Evolutionary conservation across 2,113 vertebrate species (phyloP).

Genomic region (Epinephelus moara): DNA sequence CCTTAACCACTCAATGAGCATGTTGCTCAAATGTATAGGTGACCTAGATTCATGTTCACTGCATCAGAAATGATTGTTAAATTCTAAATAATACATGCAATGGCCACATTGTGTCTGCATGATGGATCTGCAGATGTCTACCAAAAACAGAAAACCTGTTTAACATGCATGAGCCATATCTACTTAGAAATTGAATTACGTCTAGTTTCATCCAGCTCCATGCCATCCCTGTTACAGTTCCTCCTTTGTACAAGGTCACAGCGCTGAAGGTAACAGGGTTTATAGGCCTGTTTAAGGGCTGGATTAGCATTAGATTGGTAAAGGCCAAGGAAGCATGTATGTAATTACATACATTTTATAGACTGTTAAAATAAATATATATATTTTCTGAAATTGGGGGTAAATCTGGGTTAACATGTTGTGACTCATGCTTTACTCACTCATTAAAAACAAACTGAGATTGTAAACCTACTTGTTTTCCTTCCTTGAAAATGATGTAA

Average conservation of each 20-base stretch:
- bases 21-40: constrained; percentile 22
- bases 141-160: background rate
- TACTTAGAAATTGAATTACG: background rate
- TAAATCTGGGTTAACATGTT: constrained; percentile 40
- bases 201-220: background rate
- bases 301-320: background rate
- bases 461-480: constrained; percentile 20
- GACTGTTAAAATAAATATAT: constrained; percentile 29
- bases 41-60: constrained; percentile 33
- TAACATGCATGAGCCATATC: constrained; percentile 17
- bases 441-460: constrained; percentile 54
- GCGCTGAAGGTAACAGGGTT: constrained; percentile 5
- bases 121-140: constrained; percentile 1
- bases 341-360: constrained; percentile 43
- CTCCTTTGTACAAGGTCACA: background rate
- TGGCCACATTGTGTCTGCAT: constrained; percentile 11
- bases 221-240: background rate
- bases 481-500: background rate
- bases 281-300: constrained; percentile 13
- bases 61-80: constrained; percentile 26
- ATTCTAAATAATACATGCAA: constrained; percentile 27
- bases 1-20: constrained; percentile 37
- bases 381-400: constrained; percentile 56
- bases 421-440: constrained; percentile 52
- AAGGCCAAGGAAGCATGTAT: constrained; percentile 14